Evolutionary conservation across 2,113 vertebrate genomes (phyloP).

Genomic region (Amia ocellicauda): DNA sequence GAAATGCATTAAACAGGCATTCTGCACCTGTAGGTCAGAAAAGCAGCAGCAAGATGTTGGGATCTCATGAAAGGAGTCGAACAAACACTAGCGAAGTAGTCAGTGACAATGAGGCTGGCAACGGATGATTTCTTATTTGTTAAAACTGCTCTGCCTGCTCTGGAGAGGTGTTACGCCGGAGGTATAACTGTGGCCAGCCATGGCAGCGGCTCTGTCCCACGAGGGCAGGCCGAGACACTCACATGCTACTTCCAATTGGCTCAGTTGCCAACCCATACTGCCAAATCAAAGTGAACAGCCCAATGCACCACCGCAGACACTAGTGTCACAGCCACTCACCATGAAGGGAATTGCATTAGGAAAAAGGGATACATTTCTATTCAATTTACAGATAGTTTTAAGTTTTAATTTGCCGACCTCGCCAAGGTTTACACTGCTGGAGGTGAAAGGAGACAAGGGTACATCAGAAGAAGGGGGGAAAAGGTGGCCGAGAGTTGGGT

Average conservation of each 20-base stretch:
- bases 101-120: neutral
- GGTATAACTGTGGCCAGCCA: neutral
- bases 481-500: neutral
- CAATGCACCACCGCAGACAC: constrained; percentile 56
- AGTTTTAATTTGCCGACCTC: constrained; percentile 73
- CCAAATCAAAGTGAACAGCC: constrained; percentile 78
- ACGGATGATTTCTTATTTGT: neutral
- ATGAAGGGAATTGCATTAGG: constrained; percentile 65
- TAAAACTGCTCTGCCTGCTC: neutral
- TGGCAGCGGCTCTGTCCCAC: neutral
- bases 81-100: neutral
- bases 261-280: constrained; percentile 64
- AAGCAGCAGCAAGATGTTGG: neutral
- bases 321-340: constrained; percentile 68
- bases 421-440: constrained; percentile 42
- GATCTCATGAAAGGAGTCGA: neutral
- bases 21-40: constrained; percentile 7
- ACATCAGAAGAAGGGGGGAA: constrained; percentile 11
- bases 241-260: constrained; percentile 73
- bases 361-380: constrained; percentile 63
- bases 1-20: constrained; percentile 2
- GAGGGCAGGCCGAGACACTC: constrained; percentile 29
- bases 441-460: constrained; percentile 34
- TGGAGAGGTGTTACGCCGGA: neutral
- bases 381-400: constrained; percentile 73